Base-by-base conservation (phyloP, 2,888 invertebrate genomes). In the Limnephilus rhombicus region DNA sequence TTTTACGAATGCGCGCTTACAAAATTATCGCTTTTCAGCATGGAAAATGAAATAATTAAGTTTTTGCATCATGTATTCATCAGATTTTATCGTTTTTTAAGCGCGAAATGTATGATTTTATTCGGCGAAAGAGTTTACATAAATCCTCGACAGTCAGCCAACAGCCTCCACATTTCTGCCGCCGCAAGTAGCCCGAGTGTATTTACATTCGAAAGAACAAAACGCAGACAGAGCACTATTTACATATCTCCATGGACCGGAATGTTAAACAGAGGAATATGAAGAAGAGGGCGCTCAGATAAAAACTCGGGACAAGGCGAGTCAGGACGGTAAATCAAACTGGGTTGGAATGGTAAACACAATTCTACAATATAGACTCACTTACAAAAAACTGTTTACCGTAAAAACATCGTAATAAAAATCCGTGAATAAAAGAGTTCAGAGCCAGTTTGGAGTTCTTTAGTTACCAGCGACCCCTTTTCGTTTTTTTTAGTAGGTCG, bases 131-230 rank as follows among this genome's bases (percentile, higher is more conserved):
- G 34, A 82, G 82, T 34, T 29, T 82, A 34, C 82, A 29, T 29
- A 41, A 81, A 81, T 82, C 45, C 81, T 31, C 90, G 85, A 41
- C 85, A 91, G 94, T 94, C 95, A 95, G 95, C 95, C 96, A 96
- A 96, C 96, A 96, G 96, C 96, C 96, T 96, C 96, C 96, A 96
- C 96, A 96, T 96, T 96, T 95, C 96, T 96, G 96, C 96, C 96
- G 95, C 96, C 96, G 95, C 95, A 95, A 90, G 86, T 49, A n/a
- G 29, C 45, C 49, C 29, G 18, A 41, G 29, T 24, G 29, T 87
- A 68, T 87, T 87, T 87, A 53, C 87, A 87, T 86, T 86, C 68
- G 68, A 13, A 53, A 68, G 87, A 45, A 68, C 53, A 34, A 68
- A 37, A 41, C 29, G 53, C 29, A n/a, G 53, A 29, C n/a, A 29